Evolutionary conservation across 64 coral and sea anemone genomes (phyloP), one percentile per base, ranked within the genome.

Genomic region (Montipora capricornis): DNA sequence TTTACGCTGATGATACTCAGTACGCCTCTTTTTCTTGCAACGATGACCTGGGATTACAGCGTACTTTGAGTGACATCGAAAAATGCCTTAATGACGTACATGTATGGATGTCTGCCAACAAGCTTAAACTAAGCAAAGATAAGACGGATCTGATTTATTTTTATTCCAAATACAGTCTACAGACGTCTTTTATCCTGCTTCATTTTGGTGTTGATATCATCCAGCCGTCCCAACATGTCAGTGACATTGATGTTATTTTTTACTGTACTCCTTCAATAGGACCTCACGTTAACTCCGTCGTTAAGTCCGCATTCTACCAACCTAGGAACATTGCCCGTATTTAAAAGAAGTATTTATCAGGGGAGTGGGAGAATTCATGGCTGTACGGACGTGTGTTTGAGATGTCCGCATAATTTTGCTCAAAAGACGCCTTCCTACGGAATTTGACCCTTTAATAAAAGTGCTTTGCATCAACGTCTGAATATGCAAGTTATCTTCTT

Each of bases 1-100:
- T 81, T 49, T 51, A 79, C 76, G 24, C 79, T 81, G 68, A 71
- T 71, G 68, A 71, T 19, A 71, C 68, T 19, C 68, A 71, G 68
- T 71, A 71, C n/a, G 68, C 68, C n/a, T 71, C 68, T 71, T 71
- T 71, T 19, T 71, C 68, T 17, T 70, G 68, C 68, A 20, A 70
- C 68, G 68, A 70, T 17, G 12, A 70, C 68, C n/a, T 70, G 68
- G 68, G 68, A 70, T 70, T 70, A 20, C 68, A 70, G n/a, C 19
- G 68, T 71, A 71, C 1, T 49, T 44, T 81, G 49, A 81, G 55
- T 81, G n/a, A 55, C n/a, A 81, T 81, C 6, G 49, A 81, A 81
- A 81, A 49, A 49, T 48, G 47, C 55, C 55, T 81, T 44, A 81
- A 49, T 53, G 79, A 81, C 47, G 57, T 57, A 55, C 48, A 49